phyloP scores from a whole-genome alignment of 2,888 invertebrate genomes.

The Syritta pipiens region DNA sequence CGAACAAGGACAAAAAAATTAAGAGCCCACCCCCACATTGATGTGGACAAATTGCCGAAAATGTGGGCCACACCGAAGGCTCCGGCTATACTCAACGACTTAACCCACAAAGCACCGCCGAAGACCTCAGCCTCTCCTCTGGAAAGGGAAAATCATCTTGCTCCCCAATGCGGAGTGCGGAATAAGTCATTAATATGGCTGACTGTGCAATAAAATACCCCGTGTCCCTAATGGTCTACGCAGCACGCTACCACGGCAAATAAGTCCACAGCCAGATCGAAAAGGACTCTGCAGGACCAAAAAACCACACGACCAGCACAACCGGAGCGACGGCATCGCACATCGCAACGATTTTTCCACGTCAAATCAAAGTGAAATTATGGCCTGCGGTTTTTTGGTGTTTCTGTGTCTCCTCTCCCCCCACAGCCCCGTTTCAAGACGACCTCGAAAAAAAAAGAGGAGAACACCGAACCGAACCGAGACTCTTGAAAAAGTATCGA shows the following conservation, averaged over 20 bases:
- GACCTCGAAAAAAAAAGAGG: no score
- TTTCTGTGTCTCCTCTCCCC: conserved; percentile 7
- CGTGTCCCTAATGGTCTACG: conserved; percentile 35
- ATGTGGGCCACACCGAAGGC: no score
- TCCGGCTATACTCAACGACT: no score
- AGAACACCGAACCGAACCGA: conserved; percentile 11
- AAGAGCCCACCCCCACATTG: no score
- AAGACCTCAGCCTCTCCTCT: no score
- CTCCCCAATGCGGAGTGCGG: conserved; percentile 12
- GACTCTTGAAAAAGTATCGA: conserved; percentile 65
- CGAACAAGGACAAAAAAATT: no score
- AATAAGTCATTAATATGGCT: conserved; percentile 60
- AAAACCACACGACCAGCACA: conserved; percentile 9
- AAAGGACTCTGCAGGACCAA: neutral
- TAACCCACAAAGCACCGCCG: no score
- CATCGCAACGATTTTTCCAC: conserved; percentile 63
- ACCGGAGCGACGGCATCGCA: no score
- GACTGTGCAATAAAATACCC: conserved; percentile 53
- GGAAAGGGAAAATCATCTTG: conserved; percentile 9
- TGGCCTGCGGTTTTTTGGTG: conserved; percentile 49
- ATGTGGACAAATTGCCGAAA: no score
- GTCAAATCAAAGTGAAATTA: conserved; percentile 69
- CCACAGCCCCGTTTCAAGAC: neutral
- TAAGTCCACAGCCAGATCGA: conserved; percentile 15
- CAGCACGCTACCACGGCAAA: conserved; percentile 37